A percentile compares a stretch with the other conserved stretches of the same genome.
Conservation (phyloP, 2,113 vertebrate genomes). For the Vimba vimba region DNA sequence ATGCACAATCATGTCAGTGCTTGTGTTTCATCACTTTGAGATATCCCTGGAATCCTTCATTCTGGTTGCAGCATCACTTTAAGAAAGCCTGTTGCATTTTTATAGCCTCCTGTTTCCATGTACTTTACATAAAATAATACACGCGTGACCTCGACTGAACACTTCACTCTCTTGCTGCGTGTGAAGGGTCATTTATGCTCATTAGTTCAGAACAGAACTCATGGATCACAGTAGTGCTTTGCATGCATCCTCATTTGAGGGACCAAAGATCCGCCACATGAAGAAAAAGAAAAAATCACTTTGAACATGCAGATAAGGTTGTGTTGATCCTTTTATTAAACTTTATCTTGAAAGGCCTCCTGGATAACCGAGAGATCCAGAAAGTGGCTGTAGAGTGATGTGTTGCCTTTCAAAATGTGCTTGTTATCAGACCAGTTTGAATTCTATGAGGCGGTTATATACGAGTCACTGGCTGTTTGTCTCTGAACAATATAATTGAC, state of each 20-base stretch:
- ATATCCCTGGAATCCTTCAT: background rate
- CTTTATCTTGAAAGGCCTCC: background rate
- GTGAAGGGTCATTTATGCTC: conserved; percentile 24
- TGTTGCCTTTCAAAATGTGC: conserved; percentile 13
- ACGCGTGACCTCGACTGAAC: conserved; percentile 30
- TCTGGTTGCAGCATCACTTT: background rate
- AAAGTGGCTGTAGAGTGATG: conserved; percentile 5
- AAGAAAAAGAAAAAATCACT: background rate
- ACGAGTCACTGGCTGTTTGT: conserved; percentile 39
- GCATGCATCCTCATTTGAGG: background rate
- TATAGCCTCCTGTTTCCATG: conserved; percentile 27
- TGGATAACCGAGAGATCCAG: background rate
- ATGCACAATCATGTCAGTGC: background rate
- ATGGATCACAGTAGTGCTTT: background rate
- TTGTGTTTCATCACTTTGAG: background rate
- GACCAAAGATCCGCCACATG: background rate
- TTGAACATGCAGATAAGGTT: conserved; percentile 9
- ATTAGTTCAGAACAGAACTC: conserved; percentile 9
- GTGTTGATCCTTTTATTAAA: background rate
- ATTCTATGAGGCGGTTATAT: conserved; percentile 9
- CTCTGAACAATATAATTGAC: conserved; percentile 39
- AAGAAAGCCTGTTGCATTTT: conserved; percentile 49
- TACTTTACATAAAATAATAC: conserved; percentile 41
- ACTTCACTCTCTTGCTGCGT: background rate
- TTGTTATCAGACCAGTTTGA: conserved; percentile 15